Evolutionary conservation across 92 coral and sea anemone genomes (phyloP), one percentile per base, ranked within the genome.

Genomic region (Virgularia gustaviana): DNA sequence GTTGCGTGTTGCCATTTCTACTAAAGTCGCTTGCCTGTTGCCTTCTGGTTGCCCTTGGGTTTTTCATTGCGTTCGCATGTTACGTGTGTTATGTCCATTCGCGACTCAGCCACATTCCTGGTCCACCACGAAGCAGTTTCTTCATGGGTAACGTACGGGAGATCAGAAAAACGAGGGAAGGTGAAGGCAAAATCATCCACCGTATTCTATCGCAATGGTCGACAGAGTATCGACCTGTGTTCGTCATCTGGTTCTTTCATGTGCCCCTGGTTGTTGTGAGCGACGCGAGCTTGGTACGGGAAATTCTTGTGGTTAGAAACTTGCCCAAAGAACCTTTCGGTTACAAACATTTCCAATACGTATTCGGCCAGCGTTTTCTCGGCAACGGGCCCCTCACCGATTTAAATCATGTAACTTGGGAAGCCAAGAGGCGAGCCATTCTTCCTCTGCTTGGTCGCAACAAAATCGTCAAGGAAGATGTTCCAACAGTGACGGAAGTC

Each of bases 351-450:
- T 82, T 90, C 57, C 77, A 88, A 7, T 71, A 77, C 16, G 77
- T 90, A 36, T 90, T 87, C 72, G 96, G 96, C 0, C 86, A 90
- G 71, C 80, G 96, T 37, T 65, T 90, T 51, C 83, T 90, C 2
- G 96, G 96, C 1, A 73, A 78, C n/a, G 87, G 92, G 31, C 85
- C 87, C 37, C 77, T 90, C 39, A 80, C 96, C 0, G 96, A 90
- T 54, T 72, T 71, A 2, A 66, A 87, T 55, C 76, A 68, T 42
- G 73, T 74, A 9, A 62, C 80, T n/a, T 90, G 96, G 92, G 87
- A 84, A 24, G 36, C 75, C 43, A 76, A 90, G 72, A 49, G 92
- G 39, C 75, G 80, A n/a, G 39, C 61, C 7, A 67, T 90, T 13
- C 66, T 80, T 36, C 96, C 92, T 10, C 87, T 83, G 7, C 87